Evolutionary conservation across 1,140 invertebrate genomes (phyloP), one percentile per base, ranked within the genome.

Genomic region (Chlorops oryzae): DNA sequence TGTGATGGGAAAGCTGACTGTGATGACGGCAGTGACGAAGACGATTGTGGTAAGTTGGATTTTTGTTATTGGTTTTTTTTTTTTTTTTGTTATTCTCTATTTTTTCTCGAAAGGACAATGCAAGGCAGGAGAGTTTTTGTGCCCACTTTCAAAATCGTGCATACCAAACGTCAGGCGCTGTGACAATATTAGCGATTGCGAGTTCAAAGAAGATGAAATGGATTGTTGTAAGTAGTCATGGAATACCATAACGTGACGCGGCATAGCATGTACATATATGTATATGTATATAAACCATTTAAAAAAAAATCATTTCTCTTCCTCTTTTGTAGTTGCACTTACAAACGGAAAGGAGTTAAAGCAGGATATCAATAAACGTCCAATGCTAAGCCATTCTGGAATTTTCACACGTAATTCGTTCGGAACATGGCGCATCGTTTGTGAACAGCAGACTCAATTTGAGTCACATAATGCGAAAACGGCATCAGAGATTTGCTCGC

Each of bases 1-100:
- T 93, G 90, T 61, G 83, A 93, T 74, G 87, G 86, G n/a, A 76
- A 81, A 45, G 63, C 80, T 3, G 87, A 93, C 62, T 92, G 90
- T 61, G 65, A 72, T 20, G 88, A 92, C 73, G 62, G 75, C 20
- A 80, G 80, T 20, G 90, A 92, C 71, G 89, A 92, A 72, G 67
- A 77, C 42, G 70, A 82, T 59, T 92, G 87, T 62, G 74, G 81
- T 84, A 69, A 67, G 71, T 52, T 32, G 18, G 18, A 15, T 28
- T 32, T 34, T n/a, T 40, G 17, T 40, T 10, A 40, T 10, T 40
- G 9, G 18, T 25, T 42, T 5, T 28, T 35, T 35, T 23, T 24
- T 32, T 23, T 10, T 13, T 7, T 32, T n/a, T 5, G n/a, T n/a
- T n/a, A n/a, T n/a, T n/a, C n/a, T n/a, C n/a, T n/a, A n/a, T n/a